phyloP scores from a whole-genome alignment of 2,888 invertebrate species.

The Lasioglossum figueresi region DNA sequence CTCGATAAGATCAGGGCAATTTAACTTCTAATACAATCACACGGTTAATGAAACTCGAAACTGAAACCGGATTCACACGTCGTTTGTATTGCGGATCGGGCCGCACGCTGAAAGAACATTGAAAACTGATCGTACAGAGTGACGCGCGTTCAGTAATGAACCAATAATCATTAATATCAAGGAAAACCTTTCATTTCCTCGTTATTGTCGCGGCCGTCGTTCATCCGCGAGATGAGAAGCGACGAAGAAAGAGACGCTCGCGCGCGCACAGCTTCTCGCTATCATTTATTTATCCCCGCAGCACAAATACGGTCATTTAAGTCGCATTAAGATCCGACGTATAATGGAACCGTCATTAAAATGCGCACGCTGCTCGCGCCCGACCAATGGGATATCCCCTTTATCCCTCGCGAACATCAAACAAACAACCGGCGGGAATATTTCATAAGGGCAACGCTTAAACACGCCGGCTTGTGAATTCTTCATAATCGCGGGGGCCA shows the following conservation, averaged over 20 bases:
- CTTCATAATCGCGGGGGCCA: slow-evolving; percentile 28
- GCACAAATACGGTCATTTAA: slow-evolving; percentile 26
- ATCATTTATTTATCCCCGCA: slow-evolving; percentile 9
- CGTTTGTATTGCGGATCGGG: not conserved
- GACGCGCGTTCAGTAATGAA: not conserved
- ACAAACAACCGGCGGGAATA: slow-evolving; percentile 16
- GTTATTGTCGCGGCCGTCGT: slow-evolving; percentile 6
- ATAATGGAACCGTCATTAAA: slow-evolving; percentile 47
- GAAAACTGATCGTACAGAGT: not conserved
- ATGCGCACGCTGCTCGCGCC: slow-evolving; percentile 35
- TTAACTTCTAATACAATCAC: not conserved
- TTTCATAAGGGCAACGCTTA: slow-evolving; percentile 22
- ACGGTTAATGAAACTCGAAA: slow-evolving; percentile 1
- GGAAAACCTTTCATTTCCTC: not conserved
- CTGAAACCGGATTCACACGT: not conserved
- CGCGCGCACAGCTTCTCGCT: not conserved
- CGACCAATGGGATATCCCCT: slow-evolving; percentile 22
- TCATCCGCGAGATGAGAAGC: not conserved
- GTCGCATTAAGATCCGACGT: slow-evolving; percentile 13
- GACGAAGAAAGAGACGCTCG: not conserved
- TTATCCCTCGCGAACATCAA: slow-evolving; percentile 12
- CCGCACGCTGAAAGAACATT: not conserved
- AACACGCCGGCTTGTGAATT: slow-evolving; percentile 9
- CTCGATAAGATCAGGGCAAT: not conserved
- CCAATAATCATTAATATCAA: not conserved